Percentiles rank a stretch among this genome's conserved stretches.
These are phyloP conservation scores for Drosophila repleta DNA, from an alignment of 1,140 invertebrate genomes.

Conservation along the genomic window DNA sequence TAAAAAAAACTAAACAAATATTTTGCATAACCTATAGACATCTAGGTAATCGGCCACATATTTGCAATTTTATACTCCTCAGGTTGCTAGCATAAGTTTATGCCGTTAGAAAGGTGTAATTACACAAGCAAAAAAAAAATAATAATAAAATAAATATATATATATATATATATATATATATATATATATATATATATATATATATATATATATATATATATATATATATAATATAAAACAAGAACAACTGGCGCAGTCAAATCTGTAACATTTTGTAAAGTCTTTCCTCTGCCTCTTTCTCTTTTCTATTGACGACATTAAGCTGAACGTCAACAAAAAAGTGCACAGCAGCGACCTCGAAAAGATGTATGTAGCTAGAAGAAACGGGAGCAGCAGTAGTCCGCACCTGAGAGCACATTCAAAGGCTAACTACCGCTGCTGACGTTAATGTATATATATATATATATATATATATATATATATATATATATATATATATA, in stretches of 20 bases:
- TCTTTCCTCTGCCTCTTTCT: not conserved
- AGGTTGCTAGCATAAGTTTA: conserved; percentile 57
- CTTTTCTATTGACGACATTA: conserved; percentile 71
- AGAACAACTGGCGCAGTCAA: conserved; percentile 18
- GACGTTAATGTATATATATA: conserved; percentile 72
- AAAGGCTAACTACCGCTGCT: conserved; percentile 51
- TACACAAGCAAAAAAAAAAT: conserved; percentile 36
- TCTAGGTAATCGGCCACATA: not conserved
- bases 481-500: too few species aligned
- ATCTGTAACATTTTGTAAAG: conserved; percentile 24
- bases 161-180: too few species aligned
- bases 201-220: too few species aligned
- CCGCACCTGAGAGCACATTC: conserved; percentile 76
- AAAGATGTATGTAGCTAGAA: conserved; percentile 73
- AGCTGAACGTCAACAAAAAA: conserved; percentile 53
- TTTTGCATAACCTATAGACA: too few species aligned
- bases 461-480: too few species aligned
- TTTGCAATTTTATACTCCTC: conserved; percentile 23
- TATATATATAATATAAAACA: too few species aligned
- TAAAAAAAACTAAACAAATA: too few species aligned
- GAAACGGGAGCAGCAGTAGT: conserved; percentile 33
- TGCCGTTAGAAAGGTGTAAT: conserved; percentile 66
- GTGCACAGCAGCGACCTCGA: conserved; percentile 61
- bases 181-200: too few species aligned
- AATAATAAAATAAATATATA: conserved; percentile 17